Conservation (phyloP, 2,113 vertebrate species). For the Chrysochloris asiatica region DNA sequence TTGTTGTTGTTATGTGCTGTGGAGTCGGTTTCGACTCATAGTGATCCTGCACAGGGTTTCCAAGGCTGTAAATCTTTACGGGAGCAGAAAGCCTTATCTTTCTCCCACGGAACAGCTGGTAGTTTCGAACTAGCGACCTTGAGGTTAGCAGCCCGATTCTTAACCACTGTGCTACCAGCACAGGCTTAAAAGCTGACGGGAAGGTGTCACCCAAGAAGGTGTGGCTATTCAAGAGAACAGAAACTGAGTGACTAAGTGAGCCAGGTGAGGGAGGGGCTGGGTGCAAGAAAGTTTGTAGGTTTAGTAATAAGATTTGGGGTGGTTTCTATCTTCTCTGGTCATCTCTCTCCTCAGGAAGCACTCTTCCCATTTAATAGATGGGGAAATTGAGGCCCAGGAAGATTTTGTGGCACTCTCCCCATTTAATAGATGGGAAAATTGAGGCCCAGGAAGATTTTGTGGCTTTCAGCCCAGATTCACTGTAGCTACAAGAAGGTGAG, state of each 20-base stretch:
- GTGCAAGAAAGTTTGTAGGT: not conserved
- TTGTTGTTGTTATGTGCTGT: too few species aligned
- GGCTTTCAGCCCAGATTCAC: too few species aligned
- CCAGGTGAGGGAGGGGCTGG: not conserved
- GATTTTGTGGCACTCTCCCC: not conserved
- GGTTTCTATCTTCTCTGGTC: not conserved
- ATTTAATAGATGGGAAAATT: not conserved
- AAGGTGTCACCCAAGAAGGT: not conserved
- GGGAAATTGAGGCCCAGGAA: not conserved
- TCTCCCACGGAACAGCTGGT: too few species aligned
- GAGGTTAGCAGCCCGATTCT: too few species aligned
- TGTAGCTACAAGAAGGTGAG: too few species aligned
- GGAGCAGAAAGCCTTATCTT: too few species aligned
- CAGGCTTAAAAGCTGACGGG: not conserved
- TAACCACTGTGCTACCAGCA: too few species aligned
- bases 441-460: not conserved
- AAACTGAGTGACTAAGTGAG: not conserved
- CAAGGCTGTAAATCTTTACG: too few species aligned
- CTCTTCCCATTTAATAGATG: not conserved
- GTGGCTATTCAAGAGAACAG: not conserved
- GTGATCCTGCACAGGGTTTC: too few species aligned
- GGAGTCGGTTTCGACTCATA: too few species aligned
- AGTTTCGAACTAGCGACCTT: too few species aligned
- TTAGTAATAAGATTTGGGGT: not conserved
- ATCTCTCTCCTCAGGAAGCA: not conserved